Percentiles rank a stretch among this genome's conserved stretches.
Evolutionary conservation across 2,113 vertebrate genomes (phyloP).

Genomic region (Zosterops hypoxanthus): DNA sequence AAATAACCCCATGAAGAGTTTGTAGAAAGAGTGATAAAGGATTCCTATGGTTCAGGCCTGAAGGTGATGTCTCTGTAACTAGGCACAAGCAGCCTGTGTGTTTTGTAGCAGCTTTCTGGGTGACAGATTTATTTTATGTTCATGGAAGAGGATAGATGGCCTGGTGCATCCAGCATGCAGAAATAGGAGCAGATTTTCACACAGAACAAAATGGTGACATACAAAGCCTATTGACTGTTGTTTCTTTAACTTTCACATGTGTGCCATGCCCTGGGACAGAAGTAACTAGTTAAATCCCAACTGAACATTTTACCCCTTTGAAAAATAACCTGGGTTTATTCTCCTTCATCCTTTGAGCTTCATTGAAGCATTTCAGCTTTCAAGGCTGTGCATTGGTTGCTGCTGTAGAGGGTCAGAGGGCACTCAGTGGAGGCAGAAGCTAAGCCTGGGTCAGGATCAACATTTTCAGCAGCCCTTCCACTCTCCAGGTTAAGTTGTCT

Average conservation of each 20-base stretch:
- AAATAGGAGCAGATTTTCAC: neutral
- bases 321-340: rapidly evolving
- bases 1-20: neutral
- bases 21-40: neutral
- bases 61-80: neutral
- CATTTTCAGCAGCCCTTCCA: neutral
- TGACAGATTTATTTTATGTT: neutral
- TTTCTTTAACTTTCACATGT: rapidly evolving
- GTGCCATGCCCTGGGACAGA: neutral
- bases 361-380: neutral
- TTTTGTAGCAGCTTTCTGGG: neutral
- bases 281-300: neutral
- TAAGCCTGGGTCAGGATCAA: neutral
- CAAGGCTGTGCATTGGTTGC: neutral
- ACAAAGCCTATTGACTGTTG: neutral
- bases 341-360: neutral
- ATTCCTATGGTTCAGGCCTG: neutral
- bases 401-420: neutral
- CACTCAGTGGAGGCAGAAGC: neutral
- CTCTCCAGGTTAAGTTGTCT: rapidly evolving
- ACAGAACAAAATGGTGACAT: neutral
- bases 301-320: rapidly evolving
- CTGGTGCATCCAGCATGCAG: neutral
- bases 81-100: neutral
- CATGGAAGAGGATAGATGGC: neutral